Conservation (phyloP, 2,113 vertebrate genomes). For the Lucifuga dentata region DNA sequence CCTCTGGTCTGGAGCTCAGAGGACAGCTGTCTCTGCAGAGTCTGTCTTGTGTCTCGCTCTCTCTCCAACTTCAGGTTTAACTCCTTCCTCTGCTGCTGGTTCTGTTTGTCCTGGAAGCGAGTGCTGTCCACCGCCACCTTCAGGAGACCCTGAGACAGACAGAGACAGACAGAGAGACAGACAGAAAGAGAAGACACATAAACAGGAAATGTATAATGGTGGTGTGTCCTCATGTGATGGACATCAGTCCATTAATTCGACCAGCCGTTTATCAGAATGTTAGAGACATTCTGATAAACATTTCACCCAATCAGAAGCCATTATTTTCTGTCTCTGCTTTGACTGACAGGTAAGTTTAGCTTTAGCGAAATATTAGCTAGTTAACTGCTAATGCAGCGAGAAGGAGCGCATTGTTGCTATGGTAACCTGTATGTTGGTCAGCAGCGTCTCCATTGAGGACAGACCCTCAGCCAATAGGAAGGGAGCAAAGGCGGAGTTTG, state of each 20-base stretch:
- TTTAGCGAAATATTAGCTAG: too few relatives aligned
- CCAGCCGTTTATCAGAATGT: too few relatives aligned
- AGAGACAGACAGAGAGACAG: not conserved
- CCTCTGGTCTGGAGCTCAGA: slow-evolving; percentile 91
- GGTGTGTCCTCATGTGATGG: too few relatives aligned
- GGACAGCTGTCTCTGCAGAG: slow-evolving; percentile 90
- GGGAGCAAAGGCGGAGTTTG: slow-evolving; percentile 83
- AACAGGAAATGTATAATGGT: too few relatives aligned
- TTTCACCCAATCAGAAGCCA: too few relatives aligned
- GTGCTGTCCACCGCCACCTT: slow-evolving; percentile 93
- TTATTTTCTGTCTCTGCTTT: not conserved
- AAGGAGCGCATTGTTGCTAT: too few relatives aligned
- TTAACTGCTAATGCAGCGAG: too few relatives aligned
- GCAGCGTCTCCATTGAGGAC: slow-evolving; percentile 91
- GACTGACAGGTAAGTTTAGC: too few relatives aligned
- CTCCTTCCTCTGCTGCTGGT: slow-evolving; percentile 92
- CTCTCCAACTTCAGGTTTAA: slow-evolving; percentile 90
- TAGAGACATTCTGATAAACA: too few relatives aligned
- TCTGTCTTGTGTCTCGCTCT: slow-evolving; percentile 90
- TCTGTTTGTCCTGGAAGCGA: slow-evolving; percentile 90
- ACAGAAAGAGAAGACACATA: slow-evolving; percentile 41
- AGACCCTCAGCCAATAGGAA: slow-evolving; percentile 90
- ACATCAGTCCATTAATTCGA: too few relatives aligned
- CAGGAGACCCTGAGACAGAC: slow-evolving; percentile 86
- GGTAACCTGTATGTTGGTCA: slow-evolving; percentile 92